A percentile compares a stretch with the other conserved stretches of the same genome.
These are phyloP conservation scores for Prinia subflava DNA, from an alignment of 2,113 vertebrate species.

Conservation along the genomic window DNA sequence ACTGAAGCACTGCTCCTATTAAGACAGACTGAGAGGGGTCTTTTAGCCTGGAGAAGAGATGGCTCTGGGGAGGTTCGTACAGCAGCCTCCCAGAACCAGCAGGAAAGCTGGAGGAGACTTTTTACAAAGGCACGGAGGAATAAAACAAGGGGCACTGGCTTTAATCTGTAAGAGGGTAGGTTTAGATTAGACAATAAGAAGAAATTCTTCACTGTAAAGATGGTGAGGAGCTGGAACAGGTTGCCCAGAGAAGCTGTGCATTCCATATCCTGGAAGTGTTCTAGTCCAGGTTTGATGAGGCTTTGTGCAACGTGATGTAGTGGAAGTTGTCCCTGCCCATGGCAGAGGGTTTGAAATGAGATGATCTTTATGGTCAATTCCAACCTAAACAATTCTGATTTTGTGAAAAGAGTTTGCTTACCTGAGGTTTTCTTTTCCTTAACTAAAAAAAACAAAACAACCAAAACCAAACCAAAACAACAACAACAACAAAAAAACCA, in stretches of 20 bases:
- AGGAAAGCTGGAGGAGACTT: neutral
- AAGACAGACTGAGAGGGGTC: neutral
- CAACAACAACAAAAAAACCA: too few species aligned
- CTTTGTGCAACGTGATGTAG: neutral
- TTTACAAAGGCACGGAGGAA: too few species aligned
- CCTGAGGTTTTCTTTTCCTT: neutral
- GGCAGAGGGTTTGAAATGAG: neutral
- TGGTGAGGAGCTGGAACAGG: neutral
- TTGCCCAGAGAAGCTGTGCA: neutral
- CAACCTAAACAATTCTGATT: neutral
- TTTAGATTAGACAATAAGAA: neutral
- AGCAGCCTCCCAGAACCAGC: too few species aligned
- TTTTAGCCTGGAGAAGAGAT: neutral
- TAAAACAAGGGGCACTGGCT: neutral
- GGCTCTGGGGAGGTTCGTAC: neutral
- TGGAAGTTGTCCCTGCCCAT: neutral
- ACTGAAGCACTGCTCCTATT: neutral
- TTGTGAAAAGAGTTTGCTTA: neutral
- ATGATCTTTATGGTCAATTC: neutral
- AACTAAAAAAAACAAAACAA: neutral
- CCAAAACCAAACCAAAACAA: too few species aligned
- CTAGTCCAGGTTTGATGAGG: neutral
- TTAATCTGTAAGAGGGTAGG: neutral
- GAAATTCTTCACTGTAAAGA: neutral
- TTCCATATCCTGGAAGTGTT: neutral